phyloP scores from a whole-genome alignment of 2,888 invertebrate species.

The Chydorus sphaericus region DNA sequence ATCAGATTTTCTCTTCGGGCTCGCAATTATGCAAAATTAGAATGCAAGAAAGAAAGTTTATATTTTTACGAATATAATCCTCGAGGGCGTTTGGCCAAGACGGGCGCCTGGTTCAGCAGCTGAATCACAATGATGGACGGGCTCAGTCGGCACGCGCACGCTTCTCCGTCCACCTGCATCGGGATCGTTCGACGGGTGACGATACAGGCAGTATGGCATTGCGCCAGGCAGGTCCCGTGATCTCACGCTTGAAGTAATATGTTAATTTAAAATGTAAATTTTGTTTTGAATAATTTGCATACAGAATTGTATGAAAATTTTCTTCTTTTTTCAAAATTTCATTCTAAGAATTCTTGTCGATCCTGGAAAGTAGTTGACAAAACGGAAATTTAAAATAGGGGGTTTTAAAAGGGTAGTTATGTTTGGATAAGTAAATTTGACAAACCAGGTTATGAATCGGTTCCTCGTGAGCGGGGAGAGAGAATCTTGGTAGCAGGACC shows the following conservation, averaged over 20 bases:
- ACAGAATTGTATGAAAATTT: not conserved
- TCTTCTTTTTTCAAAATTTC: not conserved
- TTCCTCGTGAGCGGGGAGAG: constrained; percentile 55
- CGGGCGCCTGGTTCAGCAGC: constrained; percentile 80
- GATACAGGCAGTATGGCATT: constrained; percentile 79
- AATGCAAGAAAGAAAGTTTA: no score
- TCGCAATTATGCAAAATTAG: not conserved
- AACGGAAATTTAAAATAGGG: no score
- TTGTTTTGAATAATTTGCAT: not conserved
- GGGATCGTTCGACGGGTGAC: constrained; percentile 89
- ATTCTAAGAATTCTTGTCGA: no score
- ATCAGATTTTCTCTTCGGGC: no score
- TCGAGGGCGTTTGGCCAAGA: constrained; percentile 72
- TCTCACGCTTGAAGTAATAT: constrained; percentile 92
- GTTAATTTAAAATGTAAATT: constrained; percentile 40
- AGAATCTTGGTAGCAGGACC: constrained; percentile 63
- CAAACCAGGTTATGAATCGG: constrained; percentile 85
- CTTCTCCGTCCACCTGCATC: constrained; percentile 98
- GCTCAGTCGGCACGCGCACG: constrained; percentile 78
- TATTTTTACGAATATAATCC: constrained; percentile 30
- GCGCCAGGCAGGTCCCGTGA: constrained; percentile 87
- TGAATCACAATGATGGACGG: constrained; percentile 79
- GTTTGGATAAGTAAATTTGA: no score
- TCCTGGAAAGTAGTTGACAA: no score
- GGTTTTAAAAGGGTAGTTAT: no score